Percentiles rank a stretch among this genome's conserved stretches.
Conservation (phyloP, 2,888 invertebrate genomes). For the Zygogramma bicolorata region DNA sequence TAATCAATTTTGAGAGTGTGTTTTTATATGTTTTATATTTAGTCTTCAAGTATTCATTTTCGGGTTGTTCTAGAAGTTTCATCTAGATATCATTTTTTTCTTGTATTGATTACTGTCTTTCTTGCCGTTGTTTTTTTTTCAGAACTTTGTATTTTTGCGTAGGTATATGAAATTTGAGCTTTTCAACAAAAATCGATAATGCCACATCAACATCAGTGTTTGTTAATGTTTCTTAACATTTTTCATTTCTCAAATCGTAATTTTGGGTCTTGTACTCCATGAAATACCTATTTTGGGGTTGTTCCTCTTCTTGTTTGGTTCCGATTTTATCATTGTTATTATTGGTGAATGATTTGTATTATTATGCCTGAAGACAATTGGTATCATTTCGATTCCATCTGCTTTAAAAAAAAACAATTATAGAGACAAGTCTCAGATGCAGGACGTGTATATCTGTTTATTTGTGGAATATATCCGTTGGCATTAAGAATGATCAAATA, state of each 20-base stretch:
- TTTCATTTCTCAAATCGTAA: slow-evolving; percentile 12
- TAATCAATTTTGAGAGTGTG: slow-evolving; percentile 8
- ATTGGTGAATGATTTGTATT: slow-evolving; percentile 15
- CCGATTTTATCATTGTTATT: slow-evolving; percentile 16
- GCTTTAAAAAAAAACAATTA: slow-evolving; percentile 5
- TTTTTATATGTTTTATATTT: slow-evolving; percentile 10
- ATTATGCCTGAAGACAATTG: slow-evolving; percentile 13
- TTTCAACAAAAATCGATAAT: not conserved
- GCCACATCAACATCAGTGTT: slow-evolving; percentile 5
- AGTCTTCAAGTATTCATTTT: not conserved
- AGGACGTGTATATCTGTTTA: too few species aligned
- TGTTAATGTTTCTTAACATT: slow-evolving; percentile 10
- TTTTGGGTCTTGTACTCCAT: slow-evolving; percentile 5
- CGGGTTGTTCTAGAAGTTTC: slow-evolving; percentile 7
- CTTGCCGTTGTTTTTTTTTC: slow-evolving; percentile 3
- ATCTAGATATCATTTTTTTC: slow-evolving; percentile 1
- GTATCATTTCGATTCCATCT: slow-evolving; percentile 7
- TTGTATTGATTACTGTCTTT: slow-evolving; percentile 1
- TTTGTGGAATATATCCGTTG: too few species aligned
- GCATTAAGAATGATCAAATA: slow-evolving; percentile 15
- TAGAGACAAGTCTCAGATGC: slow-evolving; percentile 8
- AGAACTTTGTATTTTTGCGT: slow-evolving; percentile 1
- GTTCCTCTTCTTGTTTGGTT: too few species aligned
- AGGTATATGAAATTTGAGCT: slow-evolving; percentile 10
- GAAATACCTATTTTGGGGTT: slow-evolving; percentile 10